phyloP scores from a whole-genome alignment of 2,888 invertebrate genomes.

The Clostera curtula region DNA sequence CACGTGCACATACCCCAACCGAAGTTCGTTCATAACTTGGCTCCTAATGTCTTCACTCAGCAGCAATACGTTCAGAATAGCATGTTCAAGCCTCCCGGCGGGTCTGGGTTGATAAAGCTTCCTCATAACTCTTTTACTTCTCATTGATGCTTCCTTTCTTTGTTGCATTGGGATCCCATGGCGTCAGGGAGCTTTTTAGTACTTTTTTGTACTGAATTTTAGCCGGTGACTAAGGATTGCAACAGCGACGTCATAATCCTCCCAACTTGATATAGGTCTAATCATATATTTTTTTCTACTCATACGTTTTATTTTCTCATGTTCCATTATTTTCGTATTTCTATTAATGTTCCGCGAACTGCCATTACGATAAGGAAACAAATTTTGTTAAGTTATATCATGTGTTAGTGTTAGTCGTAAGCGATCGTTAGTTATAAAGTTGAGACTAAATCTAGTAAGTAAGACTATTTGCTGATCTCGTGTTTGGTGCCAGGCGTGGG shows the following conservation, averaged over 20 bases:
- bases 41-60: constrained; percentile 35
- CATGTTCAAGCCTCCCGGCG: constrained; percentile 50
- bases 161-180: constrained; percentile 29
- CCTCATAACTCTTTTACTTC: constrained; percentile 46
- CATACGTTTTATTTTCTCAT: constrained; percentile 33
- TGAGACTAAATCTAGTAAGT: constrained; percentile 56
- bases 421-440: constrained; percentile 56
- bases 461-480: constrained; percentile 70
- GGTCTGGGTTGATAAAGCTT: constrained; percentile 53
- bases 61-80: constrained; percentile 34
- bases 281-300: constrained; percentile 34
- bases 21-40: constrained; percentile 35
- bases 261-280: no score
- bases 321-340: constrained; percentile 36
- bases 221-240: no score
- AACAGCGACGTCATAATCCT: no score
- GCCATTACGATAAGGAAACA: constrained; percentile 65
- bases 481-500: constrained; percentile 60
- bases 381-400: constrained; percentile 57
- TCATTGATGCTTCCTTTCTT: constrained; percentile 40
- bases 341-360: constrained; percentile 54
- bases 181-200: no score
- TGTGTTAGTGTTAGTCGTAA: constrained; percentile 45
- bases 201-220: no score
- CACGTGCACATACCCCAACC: constrained; percentile 63